Evolutionary conservation across 2,113 vertebrate genomes (phyloP).

Genomic region (Potamarius usumacintae): DNA sequence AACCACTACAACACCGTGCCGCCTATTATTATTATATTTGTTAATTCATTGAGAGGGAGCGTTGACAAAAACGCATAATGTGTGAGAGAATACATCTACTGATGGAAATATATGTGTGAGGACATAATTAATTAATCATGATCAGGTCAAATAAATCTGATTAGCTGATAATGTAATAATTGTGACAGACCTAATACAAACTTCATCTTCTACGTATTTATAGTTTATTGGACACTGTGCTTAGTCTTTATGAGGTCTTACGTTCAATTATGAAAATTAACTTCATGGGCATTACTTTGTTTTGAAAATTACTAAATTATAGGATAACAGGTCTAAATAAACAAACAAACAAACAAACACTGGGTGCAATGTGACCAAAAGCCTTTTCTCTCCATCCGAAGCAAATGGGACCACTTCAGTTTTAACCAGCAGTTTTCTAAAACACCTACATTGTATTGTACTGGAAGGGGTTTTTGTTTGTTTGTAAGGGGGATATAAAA

Average conservation of each 20-base stretch:
- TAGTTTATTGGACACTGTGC: not conserved
- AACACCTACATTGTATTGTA: not conserved
- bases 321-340: no score
- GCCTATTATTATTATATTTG: not conserved
- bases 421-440: not conserved
- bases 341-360: not conserved
- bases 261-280: not conserved
- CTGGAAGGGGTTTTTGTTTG: not conserved
- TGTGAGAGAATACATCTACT: not conserved
- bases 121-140: not conserved
- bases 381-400: no score
- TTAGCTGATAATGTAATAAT: not conserved
- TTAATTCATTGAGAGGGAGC: not conserved
- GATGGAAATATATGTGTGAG: not conserved
- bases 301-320: not conserved
- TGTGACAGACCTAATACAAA: not conserved
- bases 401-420: not conserved
- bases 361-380: not conserved
- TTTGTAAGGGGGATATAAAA: not conserved
- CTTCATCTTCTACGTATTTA: not conserved
- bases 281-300: not conserved
- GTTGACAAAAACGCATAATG: not conserved
- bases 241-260: not conserved
- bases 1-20: no score
- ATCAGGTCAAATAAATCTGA: not conserved